Conservation (phyloP, 2,888 invertebrate genomes). For the Noctuana brunneofusca region DNA sequence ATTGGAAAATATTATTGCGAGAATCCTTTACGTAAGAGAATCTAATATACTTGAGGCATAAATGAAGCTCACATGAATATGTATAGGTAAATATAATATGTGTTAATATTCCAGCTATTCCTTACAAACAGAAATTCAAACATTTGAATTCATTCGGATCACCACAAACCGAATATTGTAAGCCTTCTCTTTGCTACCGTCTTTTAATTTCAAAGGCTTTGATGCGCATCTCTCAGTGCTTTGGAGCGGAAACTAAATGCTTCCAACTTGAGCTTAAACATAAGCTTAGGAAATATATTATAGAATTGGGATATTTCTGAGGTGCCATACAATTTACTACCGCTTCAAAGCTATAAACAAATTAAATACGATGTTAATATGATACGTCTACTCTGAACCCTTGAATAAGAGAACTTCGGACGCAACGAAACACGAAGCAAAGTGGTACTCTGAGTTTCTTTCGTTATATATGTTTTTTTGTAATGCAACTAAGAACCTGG, state of each 20-base stretch:
- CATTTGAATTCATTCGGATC: neutral
- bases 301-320: neutral
- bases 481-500: too few species aligned
- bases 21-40: too few species aligned
- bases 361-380: too few species aligned
- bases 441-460: too few species aligned
- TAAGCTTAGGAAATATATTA: neutral
- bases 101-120: neutral
- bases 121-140: neutral
- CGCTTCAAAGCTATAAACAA: too few species aligned
- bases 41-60: too few species aligned
- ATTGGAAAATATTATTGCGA: too few species aligned
- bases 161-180: conserved; percentile 4
- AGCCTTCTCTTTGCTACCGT: conserved; percentile 2
- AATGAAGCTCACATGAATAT: neutral
- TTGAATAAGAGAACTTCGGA: too few species aligned
- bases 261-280: neutral
- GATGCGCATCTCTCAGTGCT: neutral
- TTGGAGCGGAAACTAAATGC: conserved; percentile 2
- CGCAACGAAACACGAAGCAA: too few species aligned
- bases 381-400: too few species aligned
- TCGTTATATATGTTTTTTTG: too few species aligned
- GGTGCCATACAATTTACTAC: neutral
- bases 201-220: conserved; percentile 2
- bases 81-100: neutral